These are phyloP conservation scores for Drosophila saltans DNA, from an alignment of 1,140 invertebrate species.

Conservation along the genomic window DNA sequence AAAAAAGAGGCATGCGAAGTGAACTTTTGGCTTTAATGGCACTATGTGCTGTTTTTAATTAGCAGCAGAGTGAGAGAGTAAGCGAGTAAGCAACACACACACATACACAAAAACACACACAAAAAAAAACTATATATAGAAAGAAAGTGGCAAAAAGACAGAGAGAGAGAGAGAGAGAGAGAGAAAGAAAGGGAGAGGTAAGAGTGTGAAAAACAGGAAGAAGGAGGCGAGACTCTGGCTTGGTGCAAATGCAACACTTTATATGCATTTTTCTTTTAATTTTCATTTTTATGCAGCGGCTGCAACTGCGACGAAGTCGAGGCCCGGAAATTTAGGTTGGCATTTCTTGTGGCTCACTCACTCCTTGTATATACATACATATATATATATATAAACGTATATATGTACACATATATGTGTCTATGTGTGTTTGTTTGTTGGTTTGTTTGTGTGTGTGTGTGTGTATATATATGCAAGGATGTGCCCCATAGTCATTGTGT, in stretches of 20 bases:
- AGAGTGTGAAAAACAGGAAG: constrained; percentile 23
- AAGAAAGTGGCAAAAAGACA: constrained; percentile 10
- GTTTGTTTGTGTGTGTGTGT: constrained; percentile 12
- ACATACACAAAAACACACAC: too few species aligned
- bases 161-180: not conserved
- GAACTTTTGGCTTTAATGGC: constrained; percentile 79
- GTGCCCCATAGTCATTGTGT: constrained; percentile 32
- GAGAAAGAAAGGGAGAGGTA: constrained; percentile 27
- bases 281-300: constrained; percentile 72
- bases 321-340: constrained; percentile 71
- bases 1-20: constrained; percentile 39
- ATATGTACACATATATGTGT: not conserved
- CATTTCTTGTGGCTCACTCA: constrained; percentile 62
- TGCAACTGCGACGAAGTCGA: constrained; percentile 30
- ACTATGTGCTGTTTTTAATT: constrained; percentile 77
- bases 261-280: constrained; percentile 81
- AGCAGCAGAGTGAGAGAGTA: constrained; percentile 42
- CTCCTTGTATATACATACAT: constrained; percentile 13
- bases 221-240: constrained; percentile 29
- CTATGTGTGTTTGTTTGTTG: not conserved
- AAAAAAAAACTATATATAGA: too few species aligned
- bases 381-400: constrained; percentile 23
- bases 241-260: constrained; percentile 76
- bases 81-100: constrained; percentile 9
- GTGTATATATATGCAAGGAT: constrained; percentile 7